Evolutionary conservation across 2,797 vertebrate genomes (phyloP), one percentile per base, ranked within the genome.

Genomic region (Dicrostonyx torquatus): DNA sequence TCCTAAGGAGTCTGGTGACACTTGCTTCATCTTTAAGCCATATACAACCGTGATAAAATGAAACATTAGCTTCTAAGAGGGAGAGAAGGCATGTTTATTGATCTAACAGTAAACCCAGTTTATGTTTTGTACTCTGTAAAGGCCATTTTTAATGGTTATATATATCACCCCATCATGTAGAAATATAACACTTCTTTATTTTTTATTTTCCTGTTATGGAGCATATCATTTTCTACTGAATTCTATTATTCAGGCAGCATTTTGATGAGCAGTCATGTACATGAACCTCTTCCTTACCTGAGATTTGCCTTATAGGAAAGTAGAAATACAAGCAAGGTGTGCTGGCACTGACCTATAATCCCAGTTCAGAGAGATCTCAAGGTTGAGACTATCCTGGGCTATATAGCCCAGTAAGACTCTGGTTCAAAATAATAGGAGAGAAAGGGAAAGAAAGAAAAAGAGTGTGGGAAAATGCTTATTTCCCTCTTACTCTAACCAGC

Each of bases 91-190:
- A 50, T 37, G 50, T 70, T 34, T 72, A 87, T 22, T 73, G 48
- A 78, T 77, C 78, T n/a, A 91, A 73, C 1, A 17, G 22, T 88
- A 86, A 96, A 84, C 34, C 55, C 11, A 31, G 70, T 80, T 87
- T 83, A 85, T 89, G 64, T 90, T 76, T 55, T 85, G 43, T 91
- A 91, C 58, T 94, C 91, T 60, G 55, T 73, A 70, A 78, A 88
- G 37, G 40, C 68, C 60, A 14, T 29, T 94, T 93, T 94, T 90
- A 90, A 82, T 73, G 85, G 26, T 48, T 50, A 22, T 24, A 22
- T 24, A 3, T 89, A 87, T 89, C 73, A 88, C 34, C 66, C 24
- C 37, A 78, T 77, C 22, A 1, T 40, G 77, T 68, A 37, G 14
- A 22, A 77, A 85, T 77, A 34, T 22, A 68, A 72, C 26, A 75